phyloP scores from a whole-genome alignment of 2,888 invertebrate genomes.

The Drosophila merina region DNA sequence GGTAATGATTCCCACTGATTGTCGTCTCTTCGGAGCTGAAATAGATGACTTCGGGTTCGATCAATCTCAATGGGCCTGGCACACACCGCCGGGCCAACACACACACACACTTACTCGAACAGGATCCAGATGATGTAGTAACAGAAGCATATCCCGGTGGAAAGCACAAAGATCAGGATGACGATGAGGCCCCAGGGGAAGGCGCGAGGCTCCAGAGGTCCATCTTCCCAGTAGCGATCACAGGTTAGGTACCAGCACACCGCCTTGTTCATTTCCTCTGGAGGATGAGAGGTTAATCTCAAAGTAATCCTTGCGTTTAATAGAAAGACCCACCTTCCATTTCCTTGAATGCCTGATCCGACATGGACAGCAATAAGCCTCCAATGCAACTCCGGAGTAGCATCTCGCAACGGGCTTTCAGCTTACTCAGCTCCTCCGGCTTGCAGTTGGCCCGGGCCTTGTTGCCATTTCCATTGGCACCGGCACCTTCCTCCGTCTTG shows the following conservation, averaged over 20 bases:
- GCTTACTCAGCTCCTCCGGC: constrained; percentile 90
- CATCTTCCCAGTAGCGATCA: constrained; percentile 96
- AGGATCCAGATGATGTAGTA: constrained; percentile 97
- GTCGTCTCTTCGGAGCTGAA: constrained; percentile 83
- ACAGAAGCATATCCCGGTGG: constrained; percentile 93
- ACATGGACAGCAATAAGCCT: constrained; percentile 91
- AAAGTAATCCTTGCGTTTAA: too few species aligned
- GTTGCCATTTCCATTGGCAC: constrained; percentile 47
- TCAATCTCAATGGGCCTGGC: constrained; percentile 66
- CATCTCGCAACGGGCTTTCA: constrained; percentile 89
- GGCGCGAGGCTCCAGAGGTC: constrained; percentile 89
- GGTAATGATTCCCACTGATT: constrained; percentile 79
- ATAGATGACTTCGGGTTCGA: constrained; percentile 81
- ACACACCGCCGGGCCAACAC: constrained; percentile 13
- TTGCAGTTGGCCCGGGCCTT: constrained; percentile 91
- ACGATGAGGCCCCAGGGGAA: constrained; percentile 92
- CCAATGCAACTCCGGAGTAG: constrained; percentile 93
- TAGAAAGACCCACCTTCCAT: constrained; percentile 88
- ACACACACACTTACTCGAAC: constrained; percentile 90
- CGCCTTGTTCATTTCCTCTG: constrained; percentile 94
- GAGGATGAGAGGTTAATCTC: neutral
- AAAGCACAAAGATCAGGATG: constrained; percentile 91
- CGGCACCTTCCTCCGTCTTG: constrained; percentile 35
- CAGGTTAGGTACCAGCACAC: constrained; percentile 97
- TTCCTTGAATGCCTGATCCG: constrained; percentile 92